Conservation (phyloP, 2,797 vertebrate species). For the Acanthiza pusilla region DNA sequence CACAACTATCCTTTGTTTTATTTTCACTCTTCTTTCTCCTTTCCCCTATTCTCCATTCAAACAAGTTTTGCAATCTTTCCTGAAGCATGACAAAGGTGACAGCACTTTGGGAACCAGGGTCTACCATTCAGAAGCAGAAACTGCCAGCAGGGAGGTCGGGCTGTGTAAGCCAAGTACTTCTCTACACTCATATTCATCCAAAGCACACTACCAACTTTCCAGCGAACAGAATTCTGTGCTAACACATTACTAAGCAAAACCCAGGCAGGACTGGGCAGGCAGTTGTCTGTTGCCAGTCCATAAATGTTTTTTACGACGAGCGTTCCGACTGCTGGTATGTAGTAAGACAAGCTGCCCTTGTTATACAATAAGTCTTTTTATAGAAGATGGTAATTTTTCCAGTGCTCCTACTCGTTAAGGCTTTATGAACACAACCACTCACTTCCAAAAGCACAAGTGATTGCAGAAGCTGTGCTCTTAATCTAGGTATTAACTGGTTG, state of each 20-base stretch:
- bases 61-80: slow-evolving; percentile 8
- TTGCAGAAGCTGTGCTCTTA: not conserved
- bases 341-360: not conserved
- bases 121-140: not conserved
- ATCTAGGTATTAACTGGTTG: not conserved
- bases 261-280: not conserved
- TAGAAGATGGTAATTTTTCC: slow-evolving; percentile 15
- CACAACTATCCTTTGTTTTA: slow-evolving; percentile 9
- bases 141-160: not conserved
- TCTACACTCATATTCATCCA: not conserved
- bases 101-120: not conserved
- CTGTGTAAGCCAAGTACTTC: rapidly evolving
- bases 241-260: not conserved
- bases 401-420: slow-evolving; percentile 16
- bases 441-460: not conserved
- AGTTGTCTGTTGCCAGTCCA: not conserved
- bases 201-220: not conserved
- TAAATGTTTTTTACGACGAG: not conserved
- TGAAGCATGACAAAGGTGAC: slow-evolving; percentile 34
- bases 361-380: slow-evolving; percentile 1
- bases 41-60: slow-evolving; percentile 12
- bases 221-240: not conserved
- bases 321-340: not conserved
- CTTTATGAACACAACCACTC: slow-evolving; percentile 8
- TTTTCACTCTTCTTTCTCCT: slow-evolving; percentile 10